Conservation (phyloP, 2,888 invertebrate species). For the Lysandra coridon region DNA sequence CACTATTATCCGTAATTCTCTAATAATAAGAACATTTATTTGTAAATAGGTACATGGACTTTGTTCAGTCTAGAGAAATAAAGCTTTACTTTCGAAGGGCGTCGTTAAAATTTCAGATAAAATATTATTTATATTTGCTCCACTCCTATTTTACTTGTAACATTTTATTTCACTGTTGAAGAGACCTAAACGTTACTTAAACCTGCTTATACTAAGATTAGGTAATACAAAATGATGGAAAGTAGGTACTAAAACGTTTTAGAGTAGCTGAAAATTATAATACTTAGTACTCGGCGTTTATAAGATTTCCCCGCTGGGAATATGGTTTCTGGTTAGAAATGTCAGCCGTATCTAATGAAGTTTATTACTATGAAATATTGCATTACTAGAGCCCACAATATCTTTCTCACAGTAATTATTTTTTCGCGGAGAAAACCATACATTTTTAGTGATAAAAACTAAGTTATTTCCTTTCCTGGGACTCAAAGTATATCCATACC, state of each 20-base stretch:
- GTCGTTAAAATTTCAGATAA: no score
- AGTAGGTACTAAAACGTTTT: background rate
- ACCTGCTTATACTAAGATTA: background rate
- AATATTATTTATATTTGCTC: background rate
- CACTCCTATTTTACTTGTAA: background rate
- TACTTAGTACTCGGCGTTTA: background rate
- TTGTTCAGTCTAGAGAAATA: no score
- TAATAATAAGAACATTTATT: no score
- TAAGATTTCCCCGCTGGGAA: slow-evolving; percentile 3
- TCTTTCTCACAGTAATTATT: no score
- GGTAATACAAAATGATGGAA: background rate
- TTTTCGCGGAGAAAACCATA: no score
- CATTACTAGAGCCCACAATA: background rate
- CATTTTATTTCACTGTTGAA: background rate
- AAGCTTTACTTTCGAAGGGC: no score
- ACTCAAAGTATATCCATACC: no score
- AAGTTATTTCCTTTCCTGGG: no score
- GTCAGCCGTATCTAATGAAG: background rate
- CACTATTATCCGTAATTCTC: no score
- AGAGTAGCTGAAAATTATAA: slow-evolving; percentile 7
- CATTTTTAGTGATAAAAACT: no score
- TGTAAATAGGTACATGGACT: no score
- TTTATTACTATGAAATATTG: background rate
- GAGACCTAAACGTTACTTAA: background rate
- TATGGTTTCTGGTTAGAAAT: background rate